These are phyloP conservation scores for Cataglyphis albicans DNA, from an alignment of 2,888 invertebrate species.

Conservation along the genomic window DNA sequence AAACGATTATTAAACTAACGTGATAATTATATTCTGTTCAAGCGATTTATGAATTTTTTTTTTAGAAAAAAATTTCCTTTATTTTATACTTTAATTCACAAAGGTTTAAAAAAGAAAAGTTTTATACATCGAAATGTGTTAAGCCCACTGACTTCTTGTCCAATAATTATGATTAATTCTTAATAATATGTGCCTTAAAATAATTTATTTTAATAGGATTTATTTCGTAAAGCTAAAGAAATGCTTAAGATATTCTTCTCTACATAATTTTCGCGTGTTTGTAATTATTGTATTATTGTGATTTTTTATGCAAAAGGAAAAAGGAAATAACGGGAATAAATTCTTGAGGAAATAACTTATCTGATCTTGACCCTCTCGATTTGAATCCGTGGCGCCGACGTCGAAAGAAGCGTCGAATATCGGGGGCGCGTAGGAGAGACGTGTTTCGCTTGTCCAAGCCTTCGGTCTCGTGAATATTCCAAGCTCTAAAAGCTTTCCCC, in stretches of 20 bases:
- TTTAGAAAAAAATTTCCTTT: neutral
- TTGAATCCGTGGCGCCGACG: constrained; percentile 72
- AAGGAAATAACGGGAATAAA: neutral
- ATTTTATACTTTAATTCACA: neutral
- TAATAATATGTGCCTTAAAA: neutral
- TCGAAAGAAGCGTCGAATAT: constrained; percentile 70
- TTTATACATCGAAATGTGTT: neutral
- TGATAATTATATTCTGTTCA: neutral
- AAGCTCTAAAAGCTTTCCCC: constrained; percentile 85
- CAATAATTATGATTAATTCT: neutral
- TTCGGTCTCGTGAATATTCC: constrained; percentile 85
- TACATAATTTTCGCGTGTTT: neutral
- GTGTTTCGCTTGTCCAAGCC: constrained; percentile 83
- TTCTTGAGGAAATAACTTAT: constrained; percentile 57
- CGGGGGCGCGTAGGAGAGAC: constrained; percentile 70
- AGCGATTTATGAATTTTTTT: neutral
- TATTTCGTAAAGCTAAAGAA: neutral
- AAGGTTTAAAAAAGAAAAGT: neutral
- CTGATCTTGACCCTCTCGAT: constrained; percentile 65
- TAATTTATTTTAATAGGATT: neutral
- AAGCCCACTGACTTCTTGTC: too few relatives aligned
- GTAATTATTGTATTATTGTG: neutral
- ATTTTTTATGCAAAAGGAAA: neutral
- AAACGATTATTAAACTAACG: neutral
- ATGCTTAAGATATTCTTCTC: neutral